These are phyloP conservation scores for Cephus pulcher DNA, from an alignment of 2,888 invertebrate genomes.

Conservation along the genomic window DNA sequence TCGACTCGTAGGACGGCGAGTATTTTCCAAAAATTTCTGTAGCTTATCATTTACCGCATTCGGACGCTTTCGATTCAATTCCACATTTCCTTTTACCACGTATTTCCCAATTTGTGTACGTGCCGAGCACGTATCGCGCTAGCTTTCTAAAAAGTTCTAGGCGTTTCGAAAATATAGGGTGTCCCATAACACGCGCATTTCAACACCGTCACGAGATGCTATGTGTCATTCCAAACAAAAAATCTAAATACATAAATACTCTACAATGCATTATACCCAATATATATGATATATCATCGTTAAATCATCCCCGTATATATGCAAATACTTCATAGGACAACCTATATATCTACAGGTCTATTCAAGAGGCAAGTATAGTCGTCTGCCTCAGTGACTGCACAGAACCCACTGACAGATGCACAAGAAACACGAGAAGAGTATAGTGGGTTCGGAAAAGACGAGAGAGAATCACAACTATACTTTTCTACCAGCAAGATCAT, in stretches of 20 bases:
- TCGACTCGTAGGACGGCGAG: neutral
- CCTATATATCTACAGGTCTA: neutral
- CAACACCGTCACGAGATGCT: neutral
- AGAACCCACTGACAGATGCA: neutral
- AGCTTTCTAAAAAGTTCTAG: neutral
- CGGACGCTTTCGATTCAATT: neutral
- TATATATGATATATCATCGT: neutral
- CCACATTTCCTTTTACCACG: neutral
- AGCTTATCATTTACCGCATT: neutral
- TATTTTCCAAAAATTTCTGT: neutral
- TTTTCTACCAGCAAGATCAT: neutral
- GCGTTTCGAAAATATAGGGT: neutral
- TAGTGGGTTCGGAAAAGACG: neutral
- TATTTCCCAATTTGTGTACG: neutral
- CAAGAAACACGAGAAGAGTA: neutral
- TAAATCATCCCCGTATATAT: neutral
- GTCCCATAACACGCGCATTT: neutral
- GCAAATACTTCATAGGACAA: slow-evolving; percentile 3
- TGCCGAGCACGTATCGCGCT: neutral
- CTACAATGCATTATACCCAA: neutral
- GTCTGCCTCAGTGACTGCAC: slow-evolving; percentile 6
- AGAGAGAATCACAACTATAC: neutral
- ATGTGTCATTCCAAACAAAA: neutral
- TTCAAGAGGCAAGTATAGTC: neutral
- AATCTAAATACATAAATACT: neutral